Evolutionary conservation across 2,113 vertebrate genomes (phyloP), one percentile per base, ranked within the genome.

Genomic region (Butastur rufipennis): DNA sequence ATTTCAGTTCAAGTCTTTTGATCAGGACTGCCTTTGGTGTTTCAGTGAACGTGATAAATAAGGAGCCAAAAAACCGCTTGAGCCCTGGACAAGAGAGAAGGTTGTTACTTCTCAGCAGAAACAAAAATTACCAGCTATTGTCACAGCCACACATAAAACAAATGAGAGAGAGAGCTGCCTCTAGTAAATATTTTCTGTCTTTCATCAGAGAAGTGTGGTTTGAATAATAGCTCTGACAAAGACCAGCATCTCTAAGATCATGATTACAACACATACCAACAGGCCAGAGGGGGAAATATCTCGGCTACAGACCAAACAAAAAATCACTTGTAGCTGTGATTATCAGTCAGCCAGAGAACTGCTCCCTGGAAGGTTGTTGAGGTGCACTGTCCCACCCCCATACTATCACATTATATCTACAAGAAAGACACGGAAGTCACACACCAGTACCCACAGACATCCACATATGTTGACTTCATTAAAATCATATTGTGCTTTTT

Each of bases 381-480:
- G 59, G 55, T 52, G 1, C 42, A n/a, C 5, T 55, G 81, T 88
- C 56, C 81, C 86, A 86, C 86, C 81, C 90, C 71, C 73, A 26
- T 72, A 32, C 26, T 34, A 42, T 71, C 75, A 88, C 36, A 85
- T 38, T 83, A 13, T 70, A n/a, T 67, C 78, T 94, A 94, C 89
- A 92, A 95, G 95, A 96, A 97, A 97, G 95, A 95, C 92, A 96
- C 50, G 36, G 71, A 88, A 79, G 81, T 90, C 87, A 90, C 92
- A 96, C 88, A 95, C 91, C 82, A 93, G 74, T 84, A 86, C 79
- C 77, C 85, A 88, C 83, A 97, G 88, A 88, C 94, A 97, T 90
- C 94, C 45, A 93, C 93, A 96, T 96, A 96, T 95, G 96, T 73
- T 96, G 90, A 97, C 92, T 97, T 97, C 93, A 97, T 98, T 96